Percentiles rank a stretch among this genome's conserved stretches.
These are phyloP conservation scores for Orgyia antiqua DNA, from an alignment of 2,888 invertebrate genomes.

Conservation along the genomic window DNA sequence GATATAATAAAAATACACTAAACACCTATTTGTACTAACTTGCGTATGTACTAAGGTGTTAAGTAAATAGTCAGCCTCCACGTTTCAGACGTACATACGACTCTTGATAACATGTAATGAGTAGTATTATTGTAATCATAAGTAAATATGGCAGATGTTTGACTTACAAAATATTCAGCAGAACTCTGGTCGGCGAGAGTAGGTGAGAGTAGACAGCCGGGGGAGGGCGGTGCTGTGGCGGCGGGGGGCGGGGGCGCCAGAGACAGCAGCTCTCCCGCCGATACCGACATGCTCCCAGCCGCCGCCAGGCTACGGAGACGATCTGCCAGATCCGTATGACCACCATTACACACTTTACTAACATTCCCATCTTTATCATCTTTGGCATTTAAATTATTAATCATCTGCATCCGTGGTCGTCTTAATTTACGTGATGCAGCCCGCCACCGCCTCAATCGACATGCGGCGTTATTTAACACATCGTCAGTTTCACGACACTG, in stretches of 20 bases:
- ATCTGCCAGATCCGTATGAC: conserved; percentile 67
- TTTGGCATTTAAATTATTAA: conserved; percentile 63
- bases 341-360: conserved; percentile 37
- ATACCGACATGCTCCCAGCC: conserved; percentile 65
- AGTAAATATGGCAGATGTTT: no score
- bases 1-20: no score
- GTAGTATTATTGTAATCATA: conserved; percentile 12
- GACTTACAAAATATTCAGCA: conserved; percentile 65
- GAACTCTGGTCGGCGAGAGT: conserved; percentile 66
- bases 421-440: conserved; percentile 72
- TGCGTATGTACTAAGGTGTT: conserved; percentile 18
- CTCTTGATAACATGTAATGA: conserved; percentile 21
- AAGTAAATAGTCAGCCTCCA: conserved; percentile 25
- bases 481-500: conserved; percentile 53
- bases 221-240: conserved; percentile 71
- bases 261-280: conserved; percentile 63
- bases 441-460: conserved; percentile 69
- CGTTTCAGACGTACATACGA: conserved; percentile 8
- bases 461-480: conserved; percentile 63
- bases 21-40: no score
- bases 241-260: conserved; percentile 68
- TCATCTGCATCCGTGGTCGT: conserved; percentile 62
- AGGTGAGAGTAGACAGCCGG: conserved; percentile 62
- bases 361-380: conserved; percentile 43
- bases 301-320: conserved; percentile 65